These are phyloP conservation scores for Drosophila parthenogenetica DNA, from an alignment of 2,888 invertebrate genomes.

Conservation along the genomic window DNA sequence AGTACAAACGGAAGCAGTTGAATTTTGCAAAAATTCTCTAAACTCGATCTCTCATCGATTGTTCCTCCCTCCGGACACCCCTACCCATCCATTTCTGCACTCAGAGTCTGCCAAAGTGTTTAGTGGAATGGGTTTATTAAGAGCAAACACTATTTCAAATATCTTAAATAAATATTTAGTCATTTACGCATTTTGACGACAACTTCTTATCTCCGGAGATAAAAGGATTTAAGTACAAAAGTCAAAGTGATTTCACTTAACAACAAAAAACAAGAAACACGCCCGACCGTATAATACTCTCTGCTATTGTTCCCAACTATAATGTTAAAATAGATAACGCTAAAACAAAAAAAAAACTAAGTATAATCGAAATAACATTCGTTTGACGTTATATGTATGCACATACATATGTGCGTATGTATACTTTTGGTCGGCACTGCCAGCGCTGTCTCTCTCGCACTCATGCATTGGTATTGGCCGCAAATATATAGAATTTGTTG, in stretches of 20 bases:
- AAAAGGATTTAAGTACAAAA: constrained; percentile 2
- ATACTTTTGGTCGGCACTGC: no score
- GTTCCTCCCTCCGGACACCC: not conserved
- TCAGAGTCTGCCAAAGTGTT: constrained; percentile 58
- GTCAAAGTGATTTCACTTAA: not conserved
- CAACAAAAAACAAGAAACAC: no score
- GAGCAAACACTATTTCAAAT: constrained; percentile 77
- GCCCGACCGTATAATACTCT: no score
- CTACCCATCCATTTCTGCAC: not conserved
- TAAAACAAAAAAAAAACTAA: no score
- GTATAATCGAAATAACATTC: no score
- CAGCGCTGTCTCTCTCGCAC: no score
- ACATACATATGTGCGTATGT: no score
- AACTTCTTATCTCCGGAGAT: constrained; percentile 11
- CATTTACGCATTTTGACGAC: constrained; percentile 53
- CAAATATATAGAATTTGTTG: no score
- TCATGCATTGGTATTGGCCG: no score
- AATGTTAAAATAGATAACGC: no score
- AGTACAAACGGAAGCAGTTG: constrained; percentile 67
- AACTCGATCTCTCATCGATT: not conserved
- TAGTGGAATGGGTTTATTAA: constrained; percentile 78
- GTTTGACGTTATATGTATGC: no score
- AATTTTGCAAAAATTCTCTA: constrained; percentile 58
- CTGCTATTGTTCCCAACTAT: no score
- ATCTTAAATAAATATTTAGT: constrained; percentile 61